These are phyloP conservation scores for Lepus townsendii DNA, from an alignment of 2,797 vertebrate genomes.

Conservation along the genomic window DNA sequence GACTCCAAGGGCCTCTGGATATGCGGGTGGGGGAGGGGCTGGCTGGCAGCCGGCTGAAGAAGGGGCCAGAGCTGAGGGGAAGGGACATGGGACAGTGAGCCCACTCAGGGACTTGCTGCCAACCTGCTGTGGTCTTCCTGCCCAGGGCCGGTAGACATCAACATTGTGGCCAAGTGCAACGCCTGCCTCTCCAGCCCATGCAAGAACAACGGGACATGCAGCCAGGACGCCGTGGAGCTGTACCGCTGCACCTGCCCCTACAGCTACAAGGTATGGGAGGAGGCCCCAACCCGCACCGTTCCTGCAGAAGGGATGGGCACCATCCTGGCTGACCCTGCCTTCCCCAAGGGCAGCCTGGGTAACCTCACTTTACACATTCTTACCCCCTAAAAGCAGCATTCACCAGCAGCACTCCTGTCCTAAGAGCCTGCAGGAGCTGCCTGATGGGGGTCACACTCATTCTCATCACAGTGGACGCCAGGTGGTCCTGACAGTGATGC, in stretches of 20 bases:
- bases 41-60: background rate
- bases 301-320: background rate
- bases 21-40: background rate
- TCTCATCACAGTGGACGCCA: background rate
- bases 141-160: conserved; percentile 94
- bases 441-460: fast-evolving
- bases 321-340: background rate
- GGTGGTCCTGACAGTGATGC: background rate
- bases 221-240: conserved; percentile 91
- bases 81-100: background rate
- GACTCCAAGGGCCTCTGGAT: conserved; percentile 18
- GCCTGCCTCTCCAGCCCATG: conserved; percentile 96
- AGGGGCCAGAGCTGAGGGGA: background rate
- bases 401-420: background rate
- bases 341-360: background rate
- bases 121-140: conserved; percentile 54
- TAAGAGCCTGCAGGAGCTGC: background rate
- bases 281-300: background rate
- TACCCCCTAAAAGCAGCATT: background rate
- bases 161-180: conserved; percentile 95
- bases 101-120: background rate
- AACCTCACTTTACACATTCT: too few species aligned
- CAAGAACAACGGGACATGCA: conserved; percentile 97
- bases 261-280: conserved; percentile 93
- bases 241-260: conserved; percentile 96